phyloP scores from a whole-genome alignment of 1,140 invertebrate genomes.

The Euura saliciscinereae region DNA sequence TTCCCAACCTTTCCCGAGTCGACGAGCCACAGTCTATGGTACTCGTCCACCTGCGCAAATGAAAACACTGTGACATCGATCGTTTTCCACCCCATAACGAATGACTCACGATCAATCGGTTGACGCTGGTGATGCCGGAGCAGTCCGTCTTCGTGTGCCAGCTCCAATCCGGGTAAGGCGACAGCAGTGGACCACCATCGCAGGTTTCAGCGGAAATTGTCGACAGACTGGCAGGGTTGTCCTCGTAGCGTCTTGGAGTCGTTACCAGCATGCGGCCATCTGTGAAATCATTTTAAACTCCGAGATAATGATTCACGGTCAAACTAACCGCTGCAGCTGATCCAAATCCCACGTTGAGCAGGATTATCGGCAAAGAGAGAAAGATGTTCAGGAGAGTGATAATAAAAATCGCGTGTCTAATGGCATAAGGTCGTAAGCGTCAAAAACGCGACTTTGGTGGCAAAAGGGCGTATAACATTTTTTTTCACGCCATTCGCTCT shows the following conservation, averaged over 20 bases:
- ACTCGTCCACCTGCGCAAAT: constrained; percentile 59
- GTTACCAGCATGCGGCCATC: constrained; percentile 37
- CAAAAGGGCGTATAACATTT: too few relatives aligned
- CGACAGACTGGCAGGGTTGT: constrained; percentile 33
- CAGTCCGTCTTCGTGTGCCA: constrained; percentile 27
- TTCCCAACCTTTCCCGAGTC: constrained; percentile 56
- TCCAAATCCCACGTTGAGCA: too few relatives aligned
- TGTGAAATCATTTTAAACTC: not conserved
- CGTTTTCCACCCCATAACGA: too few relatives aligned
- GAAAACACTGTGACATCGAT: too few relatives aligned
- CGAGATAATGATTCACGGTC: not conserved
- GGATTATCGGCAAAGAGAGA: too few relatives aligned
- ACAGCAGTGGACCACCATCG: constrained; percentile 23
- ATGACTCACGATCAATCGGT: constrained; percentile 26
- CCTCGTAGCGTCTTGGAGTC: constrained; percentile 19
- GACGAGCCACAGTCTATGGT: constrained; percentile 59
- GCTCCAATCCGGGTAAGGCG: constrained; percentile 37
- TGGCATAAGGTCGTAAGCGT: too few relatives aligned
- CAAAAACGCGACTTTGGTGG: too few relatives aligned
- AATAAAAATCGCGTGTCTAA: too few relatives aligned
- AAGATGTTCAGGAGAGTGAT: too few relatives aligned
- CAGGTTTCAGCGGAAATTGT: constrained; percentile 18
- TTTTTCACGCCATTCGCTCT: too few relatives aligned
- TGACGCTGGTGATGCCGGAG: constrained; percentile 34
- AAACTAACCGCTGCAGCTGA: not conserved